phyloP scores from a whole-genome alignment of 2,797 vertebrate species.

The Rhynchonycteris naso region DNA sequence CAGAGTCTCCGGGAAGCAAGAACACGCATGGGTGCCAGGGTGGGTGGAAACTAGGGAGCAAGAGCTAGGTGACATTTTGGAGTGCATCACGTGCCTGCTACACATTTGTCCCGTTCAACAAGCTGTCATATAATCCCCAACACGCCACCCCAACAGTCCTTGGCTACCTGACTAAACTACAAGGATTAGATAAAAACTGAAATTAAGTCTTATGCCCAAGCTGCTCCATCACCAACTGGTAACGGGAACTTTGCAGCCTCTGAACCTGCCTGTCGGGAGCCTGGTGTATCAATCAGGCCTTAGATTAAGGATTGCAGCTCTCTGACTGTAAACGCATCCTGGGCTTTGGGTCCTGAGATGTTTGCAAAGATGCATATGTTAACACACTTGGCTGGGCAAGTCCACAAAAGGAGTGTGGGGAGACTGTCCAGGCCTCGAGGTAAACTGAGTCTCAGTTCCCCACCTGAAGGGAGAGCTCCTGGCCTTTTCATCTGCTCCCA shows the following conservation, averaged over 20 bases:
- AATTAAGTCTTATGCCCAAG: neutral
- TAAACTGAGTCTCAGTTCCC: neutral
- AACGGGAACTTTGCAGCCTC: neutral
- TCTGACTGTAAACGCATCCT: neutral
- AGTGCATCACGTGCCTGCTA: neutral
- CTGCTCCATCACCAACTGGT: constrained; percentile 14
- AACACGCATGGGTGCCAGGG: neutral
- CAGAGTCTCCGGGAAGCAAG: neutral
- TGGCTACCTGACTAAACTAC: neutral
- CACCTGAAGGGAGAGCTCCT: neutral
- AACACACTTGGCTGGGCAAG: neutral
- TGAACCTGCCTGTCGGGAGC: neutral
- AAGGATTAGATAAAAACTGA: neutral
- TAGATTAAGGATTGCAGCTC: neutral
- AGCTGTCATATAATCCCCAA: neutral
- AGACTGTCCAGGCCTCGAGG: neutral
- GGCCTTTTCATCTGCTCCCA: neutral
- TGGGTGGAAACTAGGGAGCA: neutral
- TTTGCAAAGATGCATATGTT: neutral
- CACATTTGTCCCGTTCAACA: neutral
- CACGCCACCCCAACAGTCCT: neutral
- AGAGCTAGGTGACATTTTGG: neutral
- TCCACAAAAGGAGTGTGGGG: neutral
- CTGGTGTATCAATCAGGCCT: neutral
- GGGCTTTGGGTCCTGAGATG: neutral